Conservation (phyloP, 2,113 vertebrate species). For the Picathartes gymnocephalus region DNA sequence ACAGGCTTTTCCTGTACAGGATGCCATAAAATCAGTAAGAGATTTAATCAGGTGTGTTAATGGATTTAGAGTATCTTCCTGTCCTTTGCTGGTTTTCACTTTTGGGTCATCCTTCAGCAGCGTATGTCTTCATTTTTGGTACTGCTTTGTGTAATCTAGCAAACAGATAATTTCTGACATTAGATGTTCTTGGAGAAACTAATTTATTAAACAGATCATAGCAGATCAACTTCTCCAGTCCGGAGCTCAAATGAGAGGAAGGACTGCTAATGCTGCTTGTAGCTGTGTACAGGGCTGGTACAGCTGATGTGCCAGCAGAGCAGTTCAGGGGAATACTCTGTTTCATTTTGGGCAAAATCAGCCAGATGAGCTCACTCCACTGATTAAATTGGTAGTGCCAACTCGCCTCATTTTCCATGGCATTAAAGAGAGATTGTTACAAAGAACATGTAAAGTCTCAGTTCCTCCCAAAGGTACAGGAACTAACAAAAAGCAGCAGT, state of each 20-base stretch:
- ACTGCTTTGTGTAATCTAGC: neutral
- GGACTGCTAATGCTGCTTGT: neutral
- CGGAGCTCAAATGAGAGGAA: neutral
- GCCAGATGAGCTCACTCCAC: neutral
- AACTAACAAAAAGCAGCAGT: neutral
- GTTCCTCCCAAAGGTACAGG: neutral
- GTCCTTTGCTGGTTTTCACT: neutral
- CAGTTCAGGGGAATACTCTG: neutral
- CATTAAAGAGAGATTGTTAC: neutral
- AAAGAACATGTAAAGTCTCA: fast-evolving
- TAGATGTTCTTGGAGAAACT: neutral
- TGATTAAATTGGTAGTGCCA: neutral
- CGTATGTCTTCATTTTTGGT: neutral
- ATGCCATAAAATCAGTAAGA: neutral
- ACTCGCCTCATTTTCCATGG: neutral
- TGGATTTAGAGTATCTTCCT: neutral
- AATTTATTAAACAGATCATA: neutral
- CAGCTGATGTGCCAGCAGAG: neutral
- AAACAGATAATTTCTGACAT: neutral
- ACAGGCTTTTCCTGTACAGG: constrained; percentile 8
- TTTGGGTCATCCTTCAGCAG: neutral
- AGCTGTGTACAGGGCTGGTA: neutral
- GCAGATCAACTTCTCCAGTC: neutral
- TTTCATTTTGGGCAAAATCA: neutral
- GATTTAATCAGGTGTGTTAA: neutral